These are phyloP conservation scores for Bombus affinis DNA, from an alignment of 1,140 invertebrate species.

Conservation along the genomic window DNA sequence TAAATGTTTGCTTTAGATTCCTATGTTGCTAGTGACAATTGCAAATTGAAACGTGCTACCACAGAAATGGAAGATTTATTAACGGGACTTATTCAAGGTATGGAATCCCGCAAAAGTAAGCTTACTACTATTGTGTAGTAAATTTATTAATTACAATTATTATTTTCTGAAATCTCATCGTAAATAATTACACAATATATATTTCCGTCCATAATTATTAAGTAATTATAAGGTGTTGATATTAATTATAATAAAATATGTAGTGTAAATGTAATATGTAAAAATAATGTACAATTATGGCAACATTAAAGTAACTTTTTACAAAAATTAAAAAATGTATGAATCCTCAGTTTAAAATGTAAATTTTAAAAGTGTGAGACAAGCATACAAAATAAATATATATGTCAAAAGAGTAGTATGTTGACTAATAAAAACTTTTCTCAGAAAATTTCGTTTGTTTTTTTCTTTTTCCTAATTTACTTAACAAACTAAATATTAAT, in stretches of 20 bases:
- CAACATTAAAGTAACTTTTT: conserved; percentile 19
- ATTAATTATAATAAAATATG: not conserved
- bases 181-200: conserved; percentile 34
- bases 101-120: conserved; percentile 80
- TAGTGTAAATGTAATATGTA: conserved; percentile 2
- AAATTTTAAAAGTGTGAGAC: conserved; percentile 30
- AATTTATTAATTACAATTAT: conserved; percentile 45
- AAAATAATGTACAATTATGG: conserved; percentile 25
- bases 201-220: conserved; percentile 38
- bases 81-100: conserved; percentile 77
- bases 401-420: conserved; percentile 2
- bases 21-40: conserved; percentile 76
- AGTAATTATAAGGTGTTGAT: not conserved
- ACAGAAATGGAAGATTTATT: conserved; percentile 80
- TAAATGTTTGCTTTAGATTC: conserved; percentile 67
- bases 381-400: conserved; percentile 31
- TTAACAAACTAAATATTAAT: conserved; percentile 35
- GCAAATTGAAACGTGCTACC: conserved; percentile 77
- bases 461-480: not conserved
- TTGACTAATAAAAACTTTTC: not conserved
- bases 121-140: conserved; percentile 76
- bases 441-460: not conserved
- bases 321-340: not conserved
- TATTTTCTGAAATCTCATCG: conserved; percentile 30
- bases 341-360: conserved; percentile 3